Evolutionary conservation across 2,888 invertebrate genomes (phyloP).

Genomic region (Serrognathus titanus): DNA sequence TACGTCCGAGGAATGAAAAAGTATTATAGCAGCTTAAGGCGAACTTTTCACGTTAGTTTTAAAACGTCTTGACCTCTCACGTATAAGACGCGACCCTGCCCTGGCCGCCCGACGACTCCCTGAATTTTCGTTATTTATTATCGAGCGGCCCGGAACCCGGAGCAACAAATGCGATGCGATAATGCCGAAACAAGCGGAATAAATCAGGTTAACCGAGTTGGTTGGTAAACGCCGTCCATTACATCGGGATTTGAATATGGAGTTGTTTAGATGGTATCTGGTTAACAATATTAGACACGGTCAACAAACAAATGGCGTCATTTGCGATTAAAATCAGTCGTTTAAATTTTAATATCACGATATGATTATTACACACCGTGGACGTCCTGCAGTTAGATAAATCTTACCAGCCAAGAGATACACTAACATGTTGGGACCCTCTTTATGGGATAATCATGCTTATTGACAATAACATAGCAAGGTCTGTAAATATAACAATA

Average conservation of each 20-base stretch:
- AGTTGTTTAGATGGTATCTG: slow-evolving; percentile 32
- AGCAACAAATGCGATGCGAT: not conserved
- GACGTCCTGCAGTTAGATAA: slow-evolving; percentile 15
- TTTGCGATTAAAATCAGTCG: slow-evolving; percentile 43
- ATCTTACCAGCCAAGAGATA: slow-evolving; percentile 1
- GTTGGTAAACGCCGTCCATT: not conserved
- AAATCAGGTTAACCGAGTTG: too few species aligned
- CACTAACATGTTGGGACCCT: too few species aligned
- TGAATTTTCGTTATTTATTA: too few species aligned
- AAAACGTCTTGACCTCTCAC: not conserved
- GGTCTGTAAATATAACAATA: too few species aligned
- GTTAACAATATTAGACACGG: slow-evolving; percentile 40
- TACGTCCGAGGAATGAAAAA: not conserved
- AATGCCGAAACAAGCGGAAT: not conserved
- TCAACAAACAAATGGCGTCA: slow-evolving; percentile 41
- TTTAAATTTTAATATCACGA: slow-evolving; percentile 40
- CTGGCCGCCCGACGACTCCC: too few species aligned
- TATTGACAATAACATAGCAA: too few species aligned
- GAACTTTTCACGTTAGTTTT: not conserved
- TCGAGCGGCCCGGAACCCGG: not conserved
- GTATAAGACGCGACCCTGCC: not conserved
- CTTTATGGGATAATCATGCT: too few species aligned
- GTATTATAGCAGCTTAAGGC: not conserved
- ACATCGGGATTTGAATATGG: slow-evolving; percentile 13
- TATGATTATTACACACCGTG: slow-evolving; percentile 14